Conservation (phyloP, 2,888 invertebrate species). For the Odontothrips loti region DNA sequence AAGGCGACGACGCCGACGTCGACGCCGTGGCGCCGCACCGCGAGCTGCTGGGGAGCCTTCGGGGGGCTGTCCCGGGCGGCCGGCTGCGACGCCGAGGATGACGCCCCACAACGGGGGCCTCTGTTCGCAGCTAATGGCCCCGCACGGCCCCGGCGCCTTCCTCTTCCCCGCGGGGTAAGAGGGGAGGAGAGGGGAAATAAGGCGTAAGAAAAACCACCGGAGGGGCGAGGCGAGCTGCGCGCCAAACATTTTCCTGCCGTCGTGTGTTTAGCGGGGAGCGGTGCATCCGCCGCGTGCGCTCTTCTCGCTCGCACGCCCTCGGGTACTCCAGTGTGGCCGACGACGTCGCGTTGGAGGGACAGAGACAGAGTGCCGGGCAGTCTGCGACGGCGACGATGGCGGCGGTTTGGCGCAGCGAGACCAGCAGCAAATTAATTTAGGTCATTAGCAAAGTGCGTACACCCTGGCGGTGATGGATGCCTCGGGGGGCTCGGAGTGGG, state of each 20-base stretch:
- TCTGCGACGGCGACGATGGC: too few species aligned
- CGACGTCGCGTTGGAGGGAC: neutral
- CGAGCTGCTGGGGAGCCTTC: neutral
- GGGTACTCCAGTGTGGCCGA: neutral
- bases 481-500: constrained; percentile 6
- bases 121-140: too few species aligned
- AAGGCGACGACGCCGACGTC: neutral
- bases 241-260: too few species aligned
- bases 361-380: constrained; percentile 15
- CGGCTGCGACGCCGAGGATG: neutral
- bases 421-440: constrained; percentile 40
- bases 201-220: too few species aligned
- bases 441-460: constrained; percentile 37
- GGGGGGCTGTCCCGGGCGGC: neutral
- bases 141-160: too few species aligned
- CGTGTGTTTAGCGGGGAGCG: too few species aligned
- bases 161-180: too few species aligned
- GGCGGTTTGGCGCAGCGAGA: constrained; percentile 37
- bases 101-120: constrained; percentile 27
- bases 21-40: neutral
- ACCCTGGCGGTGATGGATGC: constrained; percentile 27
- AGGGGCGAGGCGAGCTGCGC: too few species aligned
- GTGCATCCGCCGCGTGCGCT: too few species aligned
- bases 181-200: too few species aligned
- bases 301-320: neutral